Conservation (phyloP, 2,888 invertebrate species). For the Zelleria hepariella region DNA sequence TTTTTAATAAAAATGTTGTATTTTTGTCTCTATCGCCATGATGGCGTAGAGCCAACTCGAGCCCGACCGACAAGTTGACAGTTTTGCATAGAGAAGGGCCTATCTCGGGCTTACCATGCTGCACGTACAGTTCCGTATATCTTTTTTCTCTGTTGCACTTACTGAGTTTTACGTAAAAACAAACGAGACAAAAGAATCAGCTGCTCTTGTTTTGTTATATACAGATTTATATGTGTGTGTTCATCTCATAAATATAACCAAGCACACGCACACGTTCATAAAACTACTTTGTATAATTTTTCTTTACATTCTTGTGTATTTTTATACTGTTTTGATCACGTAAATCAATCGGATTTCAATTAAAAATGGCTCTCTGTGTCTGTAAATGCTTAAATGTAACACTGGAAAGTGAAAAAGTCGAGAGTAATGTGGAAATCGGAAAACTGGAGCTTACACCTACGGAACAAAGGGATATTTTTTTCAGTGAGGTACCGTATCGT, state of each 20-base stretch:
- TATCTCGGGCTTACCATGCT: too few species aligned
- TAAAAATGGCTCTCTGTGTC: slow-evolving; percentile 71
- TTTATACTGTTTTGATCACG: slow-evolving; percentile 38
- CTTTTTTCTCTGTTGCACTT: not conserved
- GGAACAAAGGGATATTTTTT: slow-evolving; percentile 77
- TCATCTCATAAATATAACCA: slow-evolving; percentile 24
- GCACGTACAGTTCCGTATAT: not conserved
- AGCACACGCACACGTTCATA: slow-evolving; percentile 32
- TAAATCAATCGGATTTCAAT: slow-evolving; percentile 23
- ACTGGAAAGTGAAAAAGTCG: slow-evolving; percentile 73
- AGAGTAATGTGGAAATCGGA: slow-evolving; percentile 69
- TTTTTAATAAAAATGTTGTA: too few species aligned
- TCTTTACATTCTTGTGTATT: slow-evolving; percentile 39
- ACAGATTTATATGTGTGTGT: slow-evolving; percentile 16
- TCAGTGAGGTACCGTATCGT: slow-evolving; percentile 72
- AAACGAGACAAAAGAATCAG: slow-evolving; percentile 5
- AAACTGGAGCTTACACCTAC: slow-evolving; percentile 69
- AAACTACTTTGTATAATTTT: slow-evolving; percentile 35
- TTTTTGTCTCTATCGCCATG: not conserved
- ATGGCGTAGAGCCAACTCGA: too few species aligned
- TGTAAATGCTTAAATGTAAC: slow-evolving; percentile 85
- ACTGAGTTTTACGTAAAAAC: not conserved
- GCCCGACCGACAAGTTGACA: too few species aligned
- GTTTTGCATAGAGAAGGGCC: too few species aligned
- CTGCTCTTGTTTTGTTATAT: slow-evolving; percentile 1